Conservation (phyloP, 2,888 invertebrate genomes). For the Alviniconcha strummeri region DNA sequence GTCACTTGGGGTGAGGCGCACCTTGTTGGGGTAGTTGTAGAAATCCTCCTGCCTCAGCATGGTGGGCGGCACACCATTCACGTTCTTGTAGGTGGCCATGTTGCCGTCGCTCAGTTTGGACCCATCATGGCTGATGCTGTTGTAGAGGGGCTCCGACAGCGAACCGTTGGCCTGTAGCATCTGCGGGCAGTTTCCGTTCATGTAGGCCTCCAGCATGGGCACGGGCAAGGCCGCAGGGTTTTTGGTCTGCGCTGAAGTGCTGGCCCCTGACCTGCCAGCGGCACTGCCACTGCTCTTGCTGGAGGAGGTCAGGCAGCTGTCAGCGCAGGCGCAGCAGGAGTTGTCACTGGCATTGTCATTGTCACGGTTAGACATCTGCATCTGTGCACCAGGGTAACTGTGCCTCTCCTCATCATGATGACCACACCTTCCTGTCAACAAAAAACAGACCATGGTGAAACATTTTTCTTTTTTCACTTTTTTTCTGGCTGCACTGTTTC, state of each 20-base stretch:
- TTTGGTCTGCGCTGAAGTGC: background rate
- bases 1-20: background rate
- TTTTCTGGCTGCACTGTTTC: background rate
- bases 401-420: slow-evolving; percentile 1
- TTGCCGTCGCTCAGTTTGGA: background rate
- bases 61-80: background rate
- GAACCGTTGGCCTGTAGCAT: background rate
- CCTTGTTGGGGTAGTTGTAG: slow-evolving; percentile 21
- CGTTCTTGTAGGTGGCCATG: background rate
- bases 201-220: slow-evolving; percentile 19
- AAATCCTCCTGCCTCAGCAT: slow-evolving; percentile 13
- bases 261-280: background rate
- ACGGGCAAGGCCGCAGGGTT: too few species aligned
- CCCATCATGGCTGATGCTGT: slow-evolving; percentile 8
- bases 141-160: slow-evolving; percentile 26
- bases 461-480: background rate
- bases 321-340: slow-evolving; percentile 27
- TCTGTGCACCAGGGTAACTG: background rate
- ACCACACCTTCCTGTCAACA: background rate
- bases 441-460: background rate
- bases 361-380: background rate
- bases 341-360: slow-evolving; percentile 33
- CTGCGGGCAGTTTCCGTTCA: slow-evolving; percentile 3
- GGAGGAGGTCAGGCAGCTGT: slow-evolving; percentile 27
- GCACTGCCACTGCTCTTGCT: slow-evolving; percentile 8